A percentile compares a stretch with the other conserved stretches of the same genome.
These are phyloP conservation scores for Centropristis striata DNA, from an alignment of 2,113 vertebrate species.

Conservation along the genomic window DNA sequence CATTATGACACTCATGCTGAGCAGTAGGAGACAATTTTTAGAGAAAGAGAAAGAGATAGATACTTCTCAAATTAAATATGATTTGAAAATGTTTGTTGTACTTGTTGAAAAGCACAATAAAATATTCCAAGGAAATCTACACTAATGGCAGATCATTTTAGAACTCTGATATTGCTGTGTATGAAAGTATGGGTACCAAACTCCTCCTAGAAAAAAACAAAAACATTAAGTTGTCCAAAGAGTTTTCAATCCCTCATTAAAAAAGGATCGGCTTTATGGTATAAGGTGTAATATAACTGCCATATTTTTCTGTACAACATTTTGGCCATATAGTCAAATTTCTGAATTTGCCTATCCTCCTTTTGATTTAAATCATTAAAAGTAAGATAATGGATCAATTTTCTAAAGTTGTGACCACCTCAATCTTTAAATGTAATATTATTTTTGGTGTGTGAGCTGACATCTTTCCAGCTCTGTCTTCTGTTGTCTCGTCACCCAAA, in stretches of 20 bases:
- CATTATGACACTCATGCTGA: background rate
- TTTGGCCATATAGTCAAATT: too few species aligned
- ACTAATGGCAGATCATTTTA: background rate
- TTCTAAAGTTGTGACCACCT: background rate
- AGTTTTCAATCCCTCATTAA: too few species aligned
- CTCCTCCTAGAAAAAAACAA: too few species aligned
- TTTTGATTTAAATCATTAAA: too few species aligned
- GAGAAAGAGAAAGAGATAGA: background rate
- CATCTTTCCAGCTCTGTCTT: background rate
- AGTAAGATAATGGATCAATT: too few species aligned
- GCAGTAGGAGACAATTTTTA: background rate
- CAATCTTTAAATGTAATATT: background rate
- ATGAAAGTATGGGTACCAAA: background rate
- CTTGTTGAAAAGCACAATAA: background rate
- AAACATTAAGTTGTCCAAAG: too few species aligned
- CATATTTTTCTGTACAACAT: too few species aligned
- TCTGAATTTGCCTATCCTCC: too few species aligned
- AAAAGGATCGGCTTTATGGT: too few species aligned
- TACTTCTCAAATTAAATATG: background rate
- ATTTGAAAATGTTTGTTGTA: background rate
- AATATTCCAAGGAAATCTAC: background rate
- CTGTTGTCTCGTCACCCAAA: background rate
- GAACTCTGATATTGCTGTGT: background rate
- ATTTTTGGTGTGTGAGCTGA: background rate
- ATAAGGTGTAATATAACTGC: too few species aligned